A percentile compares a stretch with the other conserved stretches of the same genome.
phyloP scores from a whole-genome alignment of 1,140 invertebrate genomes.

The Diploscapter pachys region DNA sequence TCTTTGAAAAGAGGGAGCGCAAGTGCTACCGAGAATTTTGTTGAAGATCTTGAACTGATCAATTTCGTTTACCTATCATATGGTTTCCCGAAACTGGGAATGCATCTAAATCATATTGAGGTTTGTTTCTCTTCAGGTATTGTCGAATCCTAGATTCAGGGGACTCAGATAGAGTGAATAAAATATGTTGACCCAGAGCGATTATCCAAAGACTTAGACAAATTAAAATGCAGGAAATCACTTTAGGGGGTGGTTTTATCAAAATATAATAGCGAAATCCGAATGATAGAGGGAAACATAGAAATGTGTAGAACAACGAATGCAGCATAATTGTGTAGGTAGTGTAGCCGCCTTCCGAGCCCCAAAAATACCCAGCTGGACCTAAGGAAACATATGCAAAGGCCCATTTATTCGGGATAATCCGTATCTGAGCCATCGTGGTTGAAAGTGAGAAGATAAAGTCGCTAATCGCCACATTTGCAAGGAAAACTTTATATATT shows the following conservation, averaged over 20 bases:
- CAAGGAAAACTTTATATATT: conserved; percentile 14
- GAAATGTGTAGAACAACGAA: conserved; percentile 31
- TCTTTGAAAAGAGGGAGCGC: too few relatives aligned
- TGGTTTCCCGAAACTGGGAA: too few relatives aligned
- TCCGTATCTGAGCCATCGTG: conserved; percentile 18
- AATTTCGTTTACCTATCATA: too few relatives aligned
- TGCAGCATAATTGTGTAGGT: conserved; percentile 25
- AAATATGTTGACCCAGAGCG: conserved; percentile 22
- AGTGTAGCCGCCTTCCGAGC: conserved; percentile 12
- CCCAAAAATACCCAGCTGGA: conserved; percentile 16
- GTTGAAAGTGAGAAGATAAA: conserved; percentile 1
- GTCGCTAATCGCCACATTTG: conserved; percentile 8
- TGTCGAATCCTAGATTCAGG: conserved; percentile 4
- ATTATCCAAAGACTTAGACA: conserved; percentile 22
- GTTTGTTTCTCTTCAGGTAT: conserved; percentile 20
- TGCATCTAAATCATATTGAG: too few relatives aligned
- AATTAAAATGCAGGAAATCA: conserved; percentile 1
- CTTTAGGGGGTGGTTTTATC: conserved; percentile 16
- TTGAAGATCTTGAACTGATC: too few relatives aligned
- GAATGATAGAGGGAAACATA: conserved; percentile 28
- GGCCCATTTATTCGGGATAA: conserved; percentile 37
- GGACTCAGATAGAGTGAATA: conserved; percentile 32
- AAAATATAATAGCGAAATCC: conserved; percentile 31
- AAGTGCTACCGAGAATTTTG: too few relatives aligned
- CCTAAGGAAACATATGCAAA: conserved; percentile 35